These are phyloP conservation scores for Micrasema minimum DNA, from an alignment of 1,140 invertebrate species.

Conservation along the genomic window DNA sequence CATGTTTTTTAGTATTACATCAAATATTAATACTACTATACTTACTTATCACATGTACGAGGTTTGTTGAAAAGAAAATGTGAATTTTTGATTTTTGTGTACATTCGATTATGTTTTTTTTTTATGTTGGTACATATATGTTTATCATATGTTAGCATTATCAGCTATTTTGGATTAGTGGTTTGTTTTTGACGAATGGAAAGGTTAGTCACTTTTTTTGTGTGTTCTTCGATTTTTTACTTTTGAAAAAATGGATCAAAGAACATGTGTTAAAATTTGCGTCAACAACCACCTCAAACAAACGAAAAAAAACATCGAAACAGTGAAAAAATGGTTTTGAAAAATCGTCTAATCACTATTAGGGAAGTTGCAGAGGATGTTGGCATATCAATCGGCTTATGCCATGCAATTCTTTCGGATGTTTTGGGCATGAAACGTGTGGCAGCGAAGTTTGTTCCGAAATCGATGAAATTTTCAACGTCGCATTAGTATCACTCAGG, in stretches of 20 bases:
- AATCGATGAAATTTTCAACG: background rate
- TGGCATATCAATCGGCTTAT: too few species aligned
- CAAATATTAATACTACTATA: too few species aligned
- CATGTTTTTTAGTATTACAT: too few species aligned
- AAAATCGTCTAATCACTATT: conserved; percentile 20
- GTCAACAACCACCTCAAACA: too few species aligned
- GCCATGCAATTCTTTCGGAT: background rate
- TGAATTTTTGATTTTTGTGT: background rate
- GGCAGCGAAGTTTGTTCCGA: background rate
- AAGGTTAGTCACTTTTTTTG: conserved; percentile 2
- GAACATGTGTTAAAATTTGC: too few species aligned
- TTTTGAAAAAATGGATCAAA: too few species aligned
- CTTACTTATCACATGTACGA: too few species aligned
- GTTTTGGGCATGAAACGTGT: conserved; percentile 15
- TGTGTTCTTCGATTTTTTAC: too few species aligned
- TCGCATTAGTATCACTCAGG: background rate
- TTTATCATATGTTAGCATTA: too few species aligned
- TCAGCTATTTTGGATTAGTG: too few species aligned
- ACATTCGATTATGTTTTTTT: conserved; percentile 7
- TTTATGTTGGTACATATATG: conserved; percentile 2
- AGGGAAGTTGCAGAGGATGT: too few species aligned
- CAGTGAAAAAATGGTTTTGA: conserved; percentile 5
- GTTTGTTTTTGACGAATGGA: conserved; percentile 2
- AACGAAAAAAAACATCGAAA: conserved; percentile 1
- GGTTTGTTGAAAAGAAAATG: background rate